Base-by-base conservation (phyloP, 2,888 invertebrate species). In the Cosmia trapezina region DNA sequence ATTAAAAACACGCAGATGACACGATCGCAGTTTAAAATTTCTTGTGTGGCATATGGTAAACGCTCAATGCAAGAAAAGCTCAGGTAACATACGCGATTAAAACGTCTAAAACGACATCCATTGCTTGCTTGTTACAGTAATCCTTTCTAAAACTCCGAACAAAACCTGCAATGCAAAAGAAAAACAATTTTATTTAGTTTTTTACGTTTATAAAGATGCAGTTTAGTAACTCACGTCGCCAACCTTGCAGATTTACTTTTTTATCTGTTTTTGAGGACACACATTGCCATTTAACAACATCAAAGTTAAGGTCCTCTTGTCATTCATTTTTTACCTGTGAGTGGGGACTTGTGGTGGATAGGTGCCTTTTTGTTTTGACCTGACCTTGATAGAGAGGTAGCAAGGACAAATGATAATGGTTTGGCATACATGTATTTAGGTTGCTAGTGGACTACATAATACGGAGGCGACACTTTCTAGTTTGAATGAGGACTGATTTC, bases 231-330 rank as follows among this genome's bases (percentile, higher is more conserved):
- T 81, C 85, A 85, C 88, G 90, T 87, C 87, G 90, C 85, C 89
- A 91, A 90, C 92, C 93, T 93, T 92, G 91, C 84, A 76, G 83
- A 86, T 85, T 84, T 84, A 84, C 83, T 90, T 92, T 91, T 92
- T 92, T 90, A 83, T 89, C 83, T 82, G 83, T 90, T 92, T 93
- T 91, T 92, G 90, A 91, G 91, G 91, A 91, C 92, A 92, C 89
- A 88, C 90, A 87, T 88, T 90, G 91, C 91, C 92, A 93, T 92
- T 93, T 92, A 92, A 89, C 89, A 86, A 90, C 91, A 91, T 92
- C 92, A 90, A 91, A 91, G 89, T 86, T 86, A 78, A 87, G 89
- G 88, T 87, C 87, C 87, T 85, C 84, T 83, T 88, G 89, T 89
- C 87, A 89, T 91, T 91, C 91, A 91, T 91, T 89, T 86, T 87